Percentiles rank a stretch among this genome's conserved stretches.
Conservation (phyloP, 2,797 vertebrate genomes). For the Urocyon cinereoargenteus region DNA sequence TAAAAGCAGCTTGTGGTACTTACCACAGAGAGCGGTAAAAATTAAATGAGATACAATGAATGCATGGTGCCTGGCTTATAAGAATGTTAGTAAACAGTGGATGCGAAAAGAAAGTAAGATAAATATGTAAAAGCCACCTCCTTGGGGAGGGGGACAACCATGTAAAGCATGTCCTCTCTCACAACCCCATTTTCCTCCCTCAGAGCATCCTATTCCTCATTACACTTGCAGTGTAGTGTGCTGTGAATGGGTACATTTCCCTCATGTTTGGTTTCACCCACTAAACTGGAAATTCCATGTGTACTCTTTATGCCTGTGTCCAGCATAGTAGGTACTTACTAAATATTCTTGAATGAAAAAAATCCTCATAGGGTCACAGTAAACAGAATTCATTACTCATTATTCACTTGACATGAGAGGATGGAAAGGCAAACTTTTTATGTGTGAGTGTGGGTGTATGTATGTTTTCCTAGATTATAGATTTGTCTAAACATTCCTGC, state of each 20-base stretch:
- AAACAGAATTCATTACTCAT: conserved; percentile 41
- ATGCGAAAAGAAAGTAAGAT: background rate
- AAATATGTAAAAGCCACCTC: background rate
- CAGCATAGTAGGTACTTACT: background rate
- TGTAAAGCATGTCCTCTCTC: background rate
- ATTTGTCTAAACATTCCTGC: conserved; percentile 81
- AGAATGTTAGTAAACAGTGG: background rate
- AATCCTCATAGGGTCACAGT: background rate
- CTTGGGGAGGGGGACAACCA: too few relatives aligned
- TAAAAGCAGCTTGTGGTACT: background rate
- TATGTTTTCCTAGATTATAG: conserved; percentile 77
- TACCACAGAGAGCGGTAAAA: background rate
- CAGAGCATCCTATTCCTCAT: background rate
- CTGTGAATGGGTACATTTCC: background rate
- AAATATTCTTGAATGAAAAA: background rate
- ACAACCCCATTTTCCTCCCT: too few relatives aligned
- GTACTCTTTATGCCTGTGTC: background rate
- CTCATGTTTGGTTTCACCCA: background rate
- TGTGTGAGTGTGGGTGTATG: conserved; percentile 72
- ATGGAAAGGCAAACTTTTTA: conserved; percentile 50
- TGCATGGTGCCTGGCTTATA: background rate
- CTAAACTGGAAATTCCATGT: background rate
- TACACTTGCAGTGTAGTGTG: accelerated
- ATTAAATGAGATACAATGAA: background rate
- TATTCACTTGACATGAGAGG: background rate